phyloP scores from a whole-genome alignment of 2,888 invertebrate genomes.

The Conomelus anceps region DNA sequence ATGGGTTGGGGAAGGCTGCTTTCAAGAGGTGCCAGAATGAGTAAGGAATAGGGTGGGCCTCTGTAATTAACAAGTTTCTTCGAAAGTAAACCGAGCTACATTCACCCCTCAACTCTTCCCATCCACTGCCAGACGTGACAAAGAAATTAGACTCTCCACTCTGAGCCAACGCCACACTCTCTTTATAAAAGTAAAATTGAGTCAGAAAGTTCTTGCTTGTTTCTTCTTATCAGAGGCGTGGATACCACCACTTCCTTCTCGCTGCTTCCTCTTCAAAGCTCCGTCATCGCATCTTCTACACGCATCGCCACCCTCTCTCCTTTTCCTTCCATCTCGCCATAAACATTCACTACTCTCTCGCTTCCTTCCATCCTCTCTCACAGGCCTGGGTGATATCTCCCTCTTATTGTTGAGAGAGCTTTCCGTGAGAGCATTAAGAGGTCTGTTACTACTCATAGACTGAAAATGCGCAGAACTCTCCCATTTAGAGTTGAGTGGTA shows the following conservation, averaged over 20 bases:
- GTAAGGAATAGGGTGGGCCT: neutral
- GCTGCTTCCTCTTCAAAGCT: neutral
- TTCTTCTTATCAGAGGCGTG: neutral
- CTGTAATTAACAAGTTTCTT: conserved; percentile 13
- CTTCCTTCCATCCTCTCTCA: too few relatives aligned
- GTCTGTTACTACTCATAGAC: too few relatives aligned
- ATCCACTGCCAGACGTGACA: neutral
- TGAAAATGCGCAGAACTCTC: too few relatives aligned
- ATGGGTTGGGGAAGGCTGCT: neutral
- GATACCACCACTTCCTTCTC: neutral
- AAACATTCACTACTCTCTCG: too few relatives aligned
- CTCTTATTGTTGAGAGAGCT: too few relatives aligned
- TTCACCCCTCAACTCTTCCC: neutral
- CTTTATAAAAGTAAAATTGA: conserved; percentile 13
- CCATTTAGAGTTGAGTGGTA: too few relatives aligned
- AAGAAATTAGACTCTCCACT: conserved; percentile 11
- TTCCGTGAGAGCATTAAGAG: too few relatives aligned
- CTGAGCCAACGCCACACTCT: neutral
- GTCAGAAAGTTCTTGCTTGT: conserved; percentile 6
- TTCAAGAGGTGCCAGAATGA: neutral
- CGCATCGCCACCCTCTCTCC: too few relatives aligned
- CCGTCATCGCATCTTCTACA: too few relatives aligned
- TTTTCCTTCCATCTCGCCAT: too few relatives aligned
- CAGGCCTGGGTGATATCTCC: too few relatives aligned
- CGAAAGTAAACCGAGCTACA: conserved; percentile 6